Evolutionary conservation across 2,797 vertebrate genomes (phyloP).

Genomic region (Schizothorax lantsangensis): DNA sequence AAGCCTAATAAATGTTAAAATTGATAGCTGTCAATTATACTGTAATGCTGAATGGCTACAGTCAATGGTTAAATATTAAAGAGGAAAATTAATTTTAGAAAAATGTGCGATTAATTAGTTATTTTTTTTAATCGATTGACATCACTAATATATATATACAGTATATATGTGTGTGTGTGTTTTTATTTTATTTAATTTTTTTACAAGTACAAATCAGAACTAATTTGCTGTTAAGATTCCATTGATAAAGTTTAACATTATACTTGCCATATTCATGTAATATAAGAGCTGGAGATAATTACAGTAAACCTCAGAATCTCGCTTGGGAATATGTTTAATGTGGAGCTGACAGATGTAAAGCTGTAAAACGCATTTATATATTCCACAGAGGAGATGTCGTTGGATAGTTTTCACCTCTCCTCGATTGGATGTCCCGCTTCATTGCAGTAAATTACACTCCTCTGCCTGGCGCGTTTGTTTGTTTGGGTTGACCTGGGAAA

Average conservation of each 20-base stretch:
- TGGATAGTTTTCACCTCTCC: slow-evolving; percentile 11
- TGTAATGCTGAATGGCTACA: no score
- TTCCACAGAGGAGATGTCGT: not conserved
- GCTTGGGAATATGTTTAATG: slow-evolving; percentile 63
- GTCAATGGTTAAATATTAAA: no score
- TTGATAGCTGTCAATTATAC: no score
- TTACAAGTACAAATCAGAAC: not conserved
- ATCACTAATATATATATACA: no score
- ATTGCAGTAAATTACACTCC: slow-evolving; percentile 19
- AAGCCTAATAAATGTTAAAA: no score
- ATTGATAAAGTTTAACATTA: slow-evolving; percentile 13
- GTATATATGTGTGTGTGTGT: no score
- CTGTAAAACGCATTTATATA: not conserved
- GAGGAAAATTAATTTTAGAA: no score
- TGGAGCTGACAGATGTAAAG: slow-evolving; percentile 49
- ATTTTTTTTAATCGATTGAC: no score
- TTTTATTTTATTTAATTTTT: no score
- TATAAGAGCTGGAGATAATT: slow-evolving; percentile 38
- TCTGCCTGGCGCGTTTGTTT: slow-evolving; percentile 1
- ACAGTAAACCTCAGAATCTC: slow-evolving; percentile 23
- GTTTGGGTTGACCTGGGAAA: slow-evolving; percentile 43
- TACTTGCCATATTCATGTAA: slow-evolving; percentile 60
- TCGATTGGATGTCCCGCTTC: not conserved
- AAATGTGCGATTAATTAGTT: no score
- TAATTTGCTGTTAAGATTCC: not conserved